Conservation (phyloP, 2,888 invertebrate genomes). For the Tortrix viridana region DNA sequence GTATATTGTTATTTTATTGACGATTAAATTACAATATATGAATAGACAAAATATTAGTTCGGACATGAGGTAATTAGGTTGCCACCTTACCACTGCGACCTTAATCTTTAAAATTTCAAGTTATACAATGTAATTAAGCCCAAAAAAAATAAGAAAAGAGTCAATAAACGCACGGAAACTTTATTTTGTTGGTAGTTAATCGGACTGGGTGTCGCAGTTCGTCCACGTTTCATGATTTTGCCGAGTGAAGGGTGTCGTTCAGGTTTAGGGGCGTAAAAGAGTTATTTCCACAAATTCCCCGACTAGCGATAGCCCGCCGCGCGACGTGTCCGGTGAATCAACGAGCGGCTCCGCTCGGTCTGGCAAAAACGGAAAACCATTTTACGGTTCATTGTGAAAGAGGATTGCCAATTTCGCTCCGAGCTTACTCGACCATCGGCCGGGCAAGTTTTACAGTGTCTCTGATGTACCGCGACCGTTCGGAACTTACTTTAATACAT, state of each 20-base stretch:
- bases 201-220: neutral
- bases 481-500: constrained; percentile 62
- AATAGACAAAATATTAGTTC: too few species aligned
- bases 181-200: too few species aligned
- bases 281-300: constrained; percentile 73
- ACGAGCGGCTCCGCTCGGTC: constrained; percentile 79
- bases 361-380: constrained; percentile 84
- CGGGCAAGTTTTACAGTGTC: constrained; percentile 77
- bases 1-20: too few species aligned
- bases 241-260: constrained; percentile 40
- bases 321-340: constrained; percentile 82
- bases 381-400: constrained; percentile 84
- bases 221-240: constrained; percentile 21
- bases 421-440: constrained; percentile 80
- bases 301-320: constrained; percentile 74
- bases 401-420: constrained; percentile 83
- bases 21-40: too few species aligned
- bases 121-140: too few species aligned
- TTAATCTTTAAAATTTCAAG: too few species aligned
- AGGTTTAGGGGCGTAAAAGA: constrained; percentile 61
- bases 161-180: neutral
- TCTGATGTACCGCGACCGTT: constrained; percentile 72
- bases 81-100: too few species aligned
- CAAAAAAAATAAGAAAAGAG: too few species aligned
- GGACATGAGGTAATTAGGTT: too few species aligned